A percentile compares a stretch with the other conserved stretches of the same genome.
These are phyloP conservation scores for Amia ocellicauda DNA, from an alignment of 2,113 vertebrate species.

Conservation along the genomic window DNA sequence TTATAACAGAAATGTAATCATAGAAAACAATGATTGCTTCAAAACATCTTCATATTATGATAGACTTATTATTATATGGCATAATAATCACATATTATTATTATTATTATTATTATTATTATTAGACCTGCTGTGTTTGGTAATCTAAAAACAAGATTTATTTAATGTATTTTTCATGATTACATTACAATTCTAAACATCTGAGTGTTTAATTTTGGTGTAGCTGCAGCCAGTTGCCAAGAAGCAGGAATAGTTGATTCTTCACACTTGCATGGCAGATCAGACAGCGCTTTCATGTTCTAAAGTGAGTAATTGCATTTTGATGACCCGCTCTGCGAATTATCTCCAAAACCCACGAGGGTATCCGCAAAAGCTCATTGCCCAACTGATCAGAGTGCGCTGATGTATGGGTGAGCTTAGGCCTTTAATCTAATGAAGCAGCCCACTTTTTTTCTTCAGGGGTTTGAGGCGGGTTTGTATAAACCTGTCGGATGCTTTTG, in stretches of 20 bases:
- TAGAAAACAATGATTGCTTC: too few relatives aligned
- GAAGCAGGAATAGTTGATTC: neutral
- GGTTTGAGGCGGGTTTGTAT: too few relatives aligned
- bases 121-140: too few relatives aligned
- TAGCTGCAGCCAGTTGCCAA: neutral
- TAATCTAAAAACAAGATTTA: too few relatives aligned
- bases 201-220: neutral
- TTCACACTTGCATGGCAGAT: conserved; percentile 14
- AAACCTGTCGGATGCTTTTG: too few relatives aligned
- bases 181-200: too few relatives aligned
- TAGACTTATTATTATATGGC: too few relatives aligned
- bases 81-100: too few relatives aligned
- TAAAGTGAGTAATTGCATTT: conserved; percentile 40
- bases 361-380: conserved; percentile 10
- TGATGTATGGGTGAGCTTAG: conserved; percentile 21
- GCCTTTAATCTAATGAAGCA: conserved; percentile 10
- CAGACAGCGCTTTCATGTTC: conserved; percentile 28
- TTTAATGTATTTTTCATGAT: too few relatives aligned
- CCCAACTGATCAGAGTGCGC: neutral
- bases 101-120: too few relatives aligned
- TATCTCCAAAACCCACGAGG: conserved; percentile 26
- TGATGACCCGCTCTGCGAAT: conserved; percentile 18
- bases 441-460: neutral
- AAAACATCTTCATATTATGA: too few relatives aligned
- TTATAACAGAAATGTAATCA: too few relatives aligned